These are phyloP conservation scores for Takifugu ocellatus DNA, from an alignment of 2,797 vertebrate species.

Conservation along the genomic window DNA sequence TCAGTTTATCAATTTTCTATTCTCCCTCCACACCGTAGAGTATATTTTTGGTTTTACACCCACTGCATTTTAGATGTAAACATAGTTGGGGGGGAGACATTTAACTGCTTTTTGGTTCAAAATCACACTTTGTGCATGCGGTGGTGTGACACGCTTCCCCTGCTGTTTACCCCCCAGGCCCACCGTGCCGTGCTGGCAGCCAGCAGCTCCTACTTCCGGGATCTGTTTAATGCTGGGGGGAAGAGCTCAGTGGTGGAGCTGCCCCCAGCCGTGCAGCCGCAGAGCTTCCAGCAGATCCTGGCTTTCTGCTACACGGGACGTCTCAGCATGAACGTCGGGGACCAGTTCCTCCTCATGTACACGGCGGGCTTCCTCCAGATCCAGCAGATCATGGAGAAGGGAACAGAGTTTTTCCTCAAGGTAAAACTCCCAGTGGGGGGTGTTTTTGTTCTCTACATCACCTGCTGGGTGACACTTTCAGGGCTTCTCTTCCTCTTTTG, in stretches of 20 bases:
- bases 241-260: slow-evolving; percentile 93
- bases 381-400: slow-evolving; percentile 98
- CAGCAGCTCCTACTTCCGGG: slow-evolving; percentile 96
- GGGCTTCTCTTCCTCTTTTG: slow-evolving; percentile 24
- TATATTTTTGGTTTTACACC: too few species aligned
- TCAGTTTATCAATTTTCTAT: too few species aligned
- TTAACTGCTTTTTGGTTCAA: too few species aligned
- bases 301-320: slow-evolving; percentile 97
- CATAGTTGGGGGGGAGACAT: too few species aligned
- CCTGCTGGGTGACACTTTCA: slow-evolving; percentile 15
- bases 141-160: background rate
- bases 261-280: slow-evolving; percentile 89
- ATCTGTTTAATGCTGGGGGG: slow-evolving; percentile 90
- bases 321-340: slow-evolving; percentile 94
- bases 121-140: too few species aligned
- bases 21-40: too few species aligned
- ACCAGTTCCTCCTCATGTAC: slow-evolving; percentile 96
- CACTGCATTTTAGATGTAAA: too few species aligned
- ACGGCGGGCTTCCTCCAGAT: slow-evolving; percentile 96
- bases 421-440: slow-evolving; percentile 51
- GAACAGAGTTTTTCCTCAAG: slow-evolving; percentile 97
- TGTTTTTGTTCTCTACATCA: background rate
- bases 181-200: slow-evolving; percentile 93
- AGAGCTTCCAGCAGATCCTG: slow-evolving; percentile 97
- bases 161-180: slow-evolving; percentile 61